Base-by-base conservation (phyloP, 2,888 invertebrate species). In the Thecophora atra region DNA sequence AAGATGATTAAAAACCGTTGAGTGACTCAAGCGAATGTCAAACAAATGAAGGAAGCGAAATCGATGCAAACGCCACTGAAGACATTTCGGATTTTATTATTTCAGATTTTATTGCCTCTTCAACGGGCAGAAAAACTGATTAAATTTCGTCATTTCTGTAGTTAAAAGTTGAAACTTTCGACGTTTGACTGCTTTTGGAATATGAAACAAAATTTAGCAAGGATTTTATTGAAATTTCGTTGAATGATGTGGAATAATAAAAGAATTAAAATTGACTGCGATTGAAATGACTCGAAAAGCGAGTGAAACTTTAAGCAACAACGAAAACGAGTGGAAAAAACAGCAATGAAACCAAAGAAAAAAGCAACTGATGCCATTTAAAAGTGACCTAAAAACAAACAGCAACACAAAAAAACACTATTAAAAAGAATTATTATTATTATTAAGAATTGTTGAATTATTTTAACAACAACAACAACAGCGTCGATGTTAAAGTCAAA, bases 381-480 rank as follows among this genome's bases (percentile, higher is more conserved):
- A 26, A 15, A 60, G 15, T 60, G 60, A 60, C 60, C 60, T 60
- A 60, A 15, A 60, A 60, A 60, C 19, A 60, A n/a, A 24, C 64
- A 64, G 17, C 47, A 47, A 47, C 64, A 64, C 15, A 37, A 69
- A 6, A 54, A 51, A 21, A 26, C 17, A 54, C 8, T 44, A 58
- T 24, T 21, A 62, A 21, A 67, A 56, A 37, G 67, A 67, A 67
- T 54, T 54, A 42, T 37, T 52, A 24, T n/a, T n/a, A 11, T 21
- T 17, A 54, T 67, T 67, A 42, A 15, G 30, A n/a, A 51, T 30
- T 28, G 52, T 30, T 37, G 47, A 56, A 68, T 21, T 30, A 21
- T 52, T 28, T 37, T 24, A 42, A 63, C 68, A 72, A 24, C 68
- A 54, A 30, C 54, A 65, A 51, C 58, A 64, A 37, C 74, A 67